Evolutionary conservation across 2,888 invertebrate genomes (phyloP).

Genomic region (Trachelus stipa): DNA sequence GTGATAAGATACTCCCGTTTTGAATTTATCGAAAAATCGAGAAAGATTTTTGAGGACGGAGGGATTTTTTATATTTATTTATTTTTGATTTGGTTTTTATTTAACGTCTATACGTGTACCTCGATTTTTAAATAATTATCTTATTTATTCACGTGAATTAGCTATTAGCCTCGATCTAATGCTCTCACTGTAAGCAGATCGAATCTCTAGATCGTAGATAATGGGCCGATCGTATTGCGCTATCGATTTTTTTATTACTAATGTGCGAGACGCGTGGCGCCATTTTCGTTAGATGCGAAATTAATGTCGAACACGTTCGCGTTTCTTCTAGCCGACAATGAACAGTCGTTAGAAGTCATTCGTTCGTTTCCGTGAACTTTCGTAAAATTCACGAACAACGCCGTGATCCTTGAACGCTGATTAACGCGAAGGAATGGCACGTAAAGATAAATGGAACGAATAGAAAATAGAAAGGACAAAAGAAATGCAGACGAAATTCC

Average conservation of each 20-base stretch:
- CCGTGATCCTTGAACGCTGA: not conserved
- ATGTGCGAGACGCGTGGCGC: not conserved
- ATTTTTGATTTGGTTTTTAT: too few relatives aligned
- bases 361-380: not conserved
- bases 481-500: not conserved
- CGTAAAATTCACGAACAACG: not conserved
- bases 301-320: not conserved
- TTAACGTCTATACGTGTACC: too few relatives aligned
- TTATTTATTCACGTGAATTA: not conserved
- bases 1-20: too few relatives aligned
- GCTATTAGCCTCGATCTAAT: not conserved
- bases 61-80: too few relatives aligned
- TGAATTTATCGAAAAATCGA: too few relatives aligned
- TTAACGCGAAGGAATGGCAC: not conserved
- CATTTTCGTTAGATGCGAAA: not conserved
- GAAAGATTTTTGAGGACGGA: too few relatives aligned
- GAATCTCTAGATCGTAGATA: not conserved
- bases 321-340: not conserved
- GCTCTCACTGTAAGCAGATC: not conserved
- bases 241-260: not conserved
- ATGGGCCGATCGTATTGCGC: not conserved
- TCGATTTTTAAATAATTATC: not conserved
- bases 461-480: not conserved
- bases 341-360: not conserved
- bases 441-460: not conserved